A percentile compares a stretch with the other conserved stretches of the same genome.
Conservation (phyloP, 2,888 invertebrate species). For the Brenthis ino region DNA sequence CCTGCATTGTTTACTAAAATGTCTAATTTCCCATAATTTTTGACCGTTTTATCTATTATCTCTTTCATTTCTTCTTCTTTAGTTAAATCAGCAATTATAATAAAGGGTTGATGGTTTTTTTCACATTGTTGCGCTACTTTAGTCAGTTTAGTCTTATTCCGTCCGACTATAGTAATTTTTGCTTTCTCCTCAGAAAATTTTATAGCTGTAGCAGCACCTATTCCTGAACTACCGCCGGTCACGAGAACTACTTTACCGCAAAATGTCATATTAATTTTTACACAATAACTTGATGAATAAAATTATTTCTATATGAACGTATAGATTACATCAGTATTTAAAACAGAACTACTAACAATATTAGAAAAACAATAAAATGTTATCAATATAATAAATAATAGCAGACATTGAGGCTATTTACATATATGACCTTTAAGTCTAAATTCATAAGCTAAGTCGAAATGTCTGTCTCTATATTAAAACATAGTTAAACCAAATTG, state of each 20-base stretch:
- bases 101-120: slow-evolving; percentile 31
- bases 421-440: no score
- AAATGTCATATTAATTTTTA: slow-evolving; percentile 23
- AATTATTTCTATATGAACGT: background rate
- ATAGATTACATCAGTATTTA: background rate
- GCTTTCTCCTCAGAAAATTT: slow-evolving; percentile 84
- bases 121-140: slow-evolving; percentile 65
- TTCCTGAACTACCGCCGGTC: slow-evolving; percentile 86
- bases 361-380: no score
- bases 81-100: slow-evolving; percentile 34
- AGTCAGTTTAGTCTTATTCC: slow-evolving; percentile 84
- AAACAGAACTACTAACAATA: background rate
- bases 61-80: slow-evolving; percentile 38
- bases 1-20: slow-evolving; percentile 53
- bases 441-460: no score
- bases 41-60: slow-evolving; percentile 83
- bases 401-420: background rate
- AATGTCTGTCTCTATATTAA: no score
- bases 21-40: slow-evolving; percentile 52
- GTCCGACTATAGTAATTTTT: slow-evolving; percentile 82
- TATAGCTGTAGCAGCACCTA: slow-evolving; percentile 85
- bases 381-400: background rate
- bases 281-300: background rate
- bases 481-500: no score
- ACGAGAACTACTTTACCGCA: slow-evolving; percentile 78